These are phyloP conservation scores for Aelia acuminata DNA, from an alignment of 2,888 invertebrate species.

Conservation along the genomic window DNA sequence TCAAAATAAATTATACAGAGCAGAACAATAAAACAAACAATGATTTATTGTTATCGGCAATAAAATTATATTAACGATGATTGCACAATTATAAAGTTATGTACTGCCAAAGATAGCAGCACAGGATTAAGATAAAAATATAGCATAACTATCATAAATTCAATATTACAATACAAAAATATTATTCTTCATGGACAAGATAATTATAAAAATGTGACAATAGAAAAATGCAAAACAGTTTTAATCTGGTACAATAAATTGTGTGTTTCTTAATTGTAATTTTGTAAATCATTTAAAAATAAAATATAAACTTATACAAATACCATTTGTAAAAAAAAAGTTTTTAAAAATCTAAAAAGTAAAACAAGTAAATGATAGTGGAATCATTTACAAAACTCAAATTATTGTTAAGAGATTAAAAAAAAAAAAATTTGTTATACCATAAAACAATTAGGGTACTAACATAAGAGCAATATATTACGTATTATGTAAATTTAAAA, in stretches of 20 bases:
- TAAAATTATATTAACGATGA: slow-evolving; percentile 24
- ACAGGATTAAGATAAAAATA: slow-evolving; percentile 26
- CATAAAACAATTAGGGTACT: slow-evolving; percentile 1
- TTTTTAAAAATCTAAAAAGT: not conserved
- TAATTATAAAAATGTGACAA: slow-evolving; percentile 33
- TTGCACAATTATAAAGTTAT: slow-evolving; percentile 32
- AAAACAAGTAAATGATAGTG: not conserved
- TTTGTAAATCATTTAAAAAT: not conserved
- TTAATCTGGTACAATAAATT: slow-evolving; percentile 38
- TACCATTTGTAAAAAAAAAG: not conserved
- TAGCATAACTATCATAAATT: slow-evolving; percentile 30
- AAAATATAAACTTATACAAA: not conserved
- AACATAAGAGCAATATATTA: slow-evolving; percentile 10
- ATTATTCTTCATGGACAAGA: slow-evolving; percentile 41
- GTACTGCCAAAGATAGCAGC: not conserved
- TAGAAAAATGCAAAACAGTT: slow-evolving; percentile 37
- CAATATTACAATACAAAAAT: slow-evolving; percentile 35
- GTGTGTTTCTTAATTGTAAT: slow-evolving; percentile 43
- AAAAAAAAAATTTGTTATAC: not conserved
- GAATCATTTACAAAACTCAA: not conserved
- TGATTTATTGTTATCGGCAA: slow-evolving; percentile 1
- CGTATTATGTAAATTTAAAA: not conserved
- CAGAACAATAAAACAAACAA: not conserved
- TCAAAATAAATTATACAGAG: slow-evolving; percentile 6
- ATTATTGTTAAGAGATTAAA: not conserved